Percentiles rank a stretch among this genome's conserved stretches.
Conservation (phyloP, 2,113 vertebrate genomes). For the Chaetura pelagica region DNA sequence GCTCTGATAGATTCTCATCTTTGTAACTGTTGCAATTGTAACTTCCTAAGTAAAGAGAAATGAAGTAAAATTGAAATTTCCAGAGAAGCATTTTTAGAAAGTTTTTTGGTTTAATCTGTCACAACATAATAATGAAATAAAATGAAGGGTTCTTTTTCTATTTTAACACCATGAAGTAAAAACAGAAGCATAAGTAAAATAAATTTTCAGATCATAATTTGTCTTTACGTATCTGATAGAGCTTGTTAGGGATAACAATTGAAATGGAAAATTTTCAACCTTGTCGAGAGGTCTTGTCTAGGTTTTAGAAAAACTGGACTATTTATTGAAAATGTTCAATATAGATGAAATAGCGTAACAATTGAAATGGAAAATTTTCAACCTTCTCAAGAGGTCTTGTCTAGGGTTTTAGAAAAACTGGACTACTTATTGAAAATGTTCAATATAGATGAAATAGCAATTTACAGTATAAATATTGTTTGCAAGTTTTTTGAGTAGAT, state of each 20-base stretch:
- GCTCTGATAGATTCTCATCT: neutral
- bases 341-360: too few relatives aligned
- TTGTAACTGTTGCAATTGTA: neutral
- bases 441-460: neutral
- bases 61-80: neutral
- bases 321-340: neutral
- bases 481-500: neutral
- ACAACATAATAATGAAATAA: neutral
- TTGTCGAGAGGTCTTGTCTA: neutral
- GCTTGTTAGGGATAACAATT: neutral
- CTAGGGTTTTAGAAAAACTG: neutral
- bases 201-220: neutral
- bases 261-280: neutral
- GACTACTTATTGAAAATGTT: neutral
- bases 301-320: neutral
- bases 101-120: neutral
- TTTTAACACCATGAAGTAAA: neutral
- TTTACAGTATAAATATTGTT: neutral
- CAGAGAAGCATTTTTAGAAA: neutral
- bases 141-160: neutral
- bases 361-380: neutral
- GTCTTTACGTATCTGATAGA: neutral
- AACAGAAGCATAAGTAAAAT: neutral
- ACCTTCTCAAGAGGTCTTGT: neutral
- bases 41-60: neutral